These are phyloP conservation scores for Sander lucioperca DNA, from an alignment of 2,113 vertebrate genomes.

Conservation along the genomic window DNA sequence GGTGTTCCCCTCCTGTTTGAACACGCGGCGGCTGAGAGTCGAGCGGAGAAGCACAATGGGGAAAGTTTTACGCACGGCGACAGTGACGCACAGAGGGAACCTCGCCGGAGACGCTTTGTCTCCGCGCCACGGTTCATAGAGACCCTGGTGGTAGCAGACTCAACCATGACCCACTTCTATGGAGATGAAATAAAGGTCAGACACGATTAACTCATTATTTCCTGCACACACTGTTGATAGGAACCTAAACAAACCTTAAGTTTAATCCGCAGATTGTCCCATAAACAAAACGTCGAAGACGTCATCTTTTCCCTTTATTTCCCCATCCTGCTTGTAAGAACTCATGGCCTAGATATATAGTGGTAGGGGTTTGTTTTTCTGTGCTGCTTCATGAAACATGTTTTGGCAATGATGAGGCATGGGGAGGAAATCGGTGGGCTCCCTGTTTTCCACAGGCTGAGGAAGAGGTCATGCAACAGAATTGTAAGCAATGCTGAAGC, in stretches of 20 bases:
- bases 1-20: constrained; percentile 48
- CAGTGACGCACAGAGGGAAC: constrained; percentile 63
- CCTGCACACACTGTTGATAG: constrained; percentile 26
- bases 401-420: constrained; percentile 22
- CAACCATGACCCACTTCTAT: constrained; percentile 90
- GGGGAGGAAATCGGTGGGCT: constrained; percentile 42
- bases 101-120: constrained; percentile 87
- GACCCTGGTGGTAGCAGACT: constrained; percentile 90
- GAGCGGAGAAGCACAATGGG: constrained; percentile 22
- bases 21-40: constrained; percentile 29
- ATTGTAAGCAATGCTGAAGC: constrained; percentile 68
- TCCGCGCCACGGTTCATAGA: constrained; percentile 92
- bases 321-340: neutral
- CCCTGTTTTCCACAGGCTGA: constrained; percentile 59
- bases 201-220: constrained; percentile 32
- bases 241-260: constrained; percentile 7
- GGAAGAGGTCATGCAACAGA: constrained; percentile 67
- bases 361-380: constrained; percentile 19
- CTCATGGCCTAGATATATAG: neutral
- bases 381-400: constrained; percentile 47
- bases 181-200: constrained; percentile 91
- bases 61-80: constrained; percentile 63
- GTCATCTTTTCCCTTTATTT: neutral
- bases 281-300: constrained; percentile 28
- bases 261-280: constrained; percentile 1